These are phyloP conservation scores for Halocynthia aurantium DNA, from an alignment of 23 tunicate genomes.

Conservation along the genomic window DNA sequence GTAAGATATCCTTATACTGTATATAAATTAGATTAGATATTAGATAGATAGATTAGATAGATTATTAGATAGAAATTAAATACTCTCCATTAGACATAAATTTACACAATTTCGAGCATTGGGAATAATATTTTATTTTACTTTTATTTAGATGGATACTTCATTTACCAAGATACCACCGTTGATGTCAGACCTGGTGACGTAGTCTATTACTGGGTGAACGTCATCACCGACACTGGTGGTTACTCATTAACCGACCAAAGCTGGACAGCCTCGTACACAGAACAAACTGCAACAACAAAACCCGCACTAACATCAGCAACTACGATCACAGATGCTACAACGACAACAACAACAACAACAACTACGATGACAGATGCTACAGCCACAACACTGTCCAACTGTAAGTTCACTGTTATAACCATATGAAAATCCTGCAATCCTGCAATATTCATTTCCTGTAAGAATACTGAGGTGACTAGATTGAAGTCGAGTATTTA, in stretches of 20 bases:
- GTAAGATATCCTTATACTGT: slow-evolving; percentile 14
- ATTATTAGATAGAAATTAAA: neutral
- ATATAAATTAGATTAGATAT: neutral
- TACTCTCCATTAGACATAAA: neutral
- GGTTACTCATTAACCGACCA: slow-evolving; percentile 59
- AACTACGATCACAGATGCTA: slow-evolving; percentile 21
- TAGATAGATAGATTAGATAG: neutral
- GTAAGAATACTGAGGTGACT: too few species aligned
- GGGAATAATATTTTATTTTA: neutral
- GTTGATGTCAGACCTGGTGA: slow-evolving; percentile 36
- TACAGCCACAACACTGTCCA: slow-evolving; percentile 15
- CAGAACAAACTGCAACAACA: neutral
- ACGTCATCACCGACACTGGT: slow-evolving; percentile 52
- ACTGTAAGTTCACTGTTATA: too few species aligned
- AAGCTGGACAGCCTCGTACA: slow-evolving; percentile 35
- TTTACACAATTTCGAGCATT: too few species aligned
- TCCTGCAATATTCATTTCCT: too few species aligned
- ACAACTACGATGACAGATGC: slow-evolving; percentile 27
- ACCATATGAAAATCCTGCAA: too few species aligned
- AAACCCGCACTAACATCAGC: neutral
- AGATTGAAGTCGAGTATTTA: too few species aligned
- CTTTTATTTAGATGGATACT: slow-evolving; percentile 44
- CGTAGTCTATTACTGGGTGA: slow-evolving; percentile 64
- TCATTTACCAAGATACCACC: slow-evolving; percentile 31
- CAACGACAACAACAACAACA: slow-evolving; percentile 6